Conservation (phyloP, 2,888 invertebrate species). For the Lepidocyrtinus sp. region DNA sequence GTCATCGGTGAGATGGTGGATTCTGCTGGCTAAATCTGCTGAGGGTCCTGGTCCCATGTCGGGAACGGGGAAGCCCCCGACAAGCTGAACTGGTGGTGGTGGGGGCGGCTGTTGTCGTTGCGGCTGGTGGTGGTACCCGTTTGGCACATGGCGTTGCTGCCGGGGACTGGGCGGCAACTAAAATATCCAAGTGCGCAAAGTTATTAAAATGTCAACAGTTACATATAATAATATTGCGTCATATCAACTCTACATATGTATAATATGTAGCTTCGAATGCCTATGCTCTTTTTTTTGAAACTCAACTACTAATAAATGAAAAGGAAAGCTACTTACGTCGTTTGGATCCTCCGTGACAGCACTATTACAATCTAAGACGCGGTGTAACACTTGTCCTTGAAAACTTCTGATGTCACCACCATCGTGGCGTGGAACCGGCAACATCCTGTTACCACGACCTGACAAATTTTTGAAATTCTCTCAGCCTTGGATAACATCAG, state of each 20-base stretch:
- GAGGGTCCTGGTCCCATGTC: slow-evolving; percentile 67
- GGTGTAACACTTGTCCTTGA: too few species aligned
- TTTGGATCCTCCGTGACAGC: too few species aligned
- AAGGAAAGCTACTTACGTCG: too few species aligned
- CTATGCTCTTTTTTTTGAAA: too few species aligned
- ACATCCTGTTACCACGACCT: slow-evolving; percentile 69
- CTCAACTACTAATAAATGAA: too few species aligned
- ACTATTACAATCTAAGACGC: too few species aligned
- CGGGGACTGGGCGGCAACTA: slow-evolving; percentile 55
- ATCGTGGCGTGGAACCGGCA: slow-evolving; percentile 49
- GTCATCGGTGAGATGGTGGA: slow-evolving; percentile 65
- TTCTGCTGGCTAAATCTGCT: slow-evolving; percentile 51
- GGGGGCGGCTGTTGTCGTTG: slow-evolving; percentile 39
- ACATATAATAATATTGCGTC: too few species aligned
- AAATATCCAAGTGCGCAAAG: too few species aligned
- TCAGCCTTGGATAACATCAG: slow-evolving; percentile 51
- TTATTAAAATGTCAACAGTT: too few species aligned
- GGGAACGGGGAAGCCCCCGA: slow-evolving; percentile 52
- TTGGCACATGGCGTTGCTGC: slow-evolving; percentile 67
- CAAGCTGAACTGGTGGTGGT: slow-evolving; percentile 39
- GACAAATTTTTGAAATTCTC: slow-evolving; percentile 47
- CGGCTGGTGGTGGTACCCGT: slow-evolving; percentile 62
- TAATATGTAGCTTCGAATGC: too few species aligned
- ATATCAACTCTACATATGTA: too few species aligned
- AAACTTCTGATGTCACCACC: slow-evolving; percentile 34